A percentile compares a stretch with the other conserved stretches of the same genome.
These are phyloP conservation scores for Drosophila lowei DNA, from an alignment of 1,140 invertebrate genomes.

Conservation along the genomic window DNA sequence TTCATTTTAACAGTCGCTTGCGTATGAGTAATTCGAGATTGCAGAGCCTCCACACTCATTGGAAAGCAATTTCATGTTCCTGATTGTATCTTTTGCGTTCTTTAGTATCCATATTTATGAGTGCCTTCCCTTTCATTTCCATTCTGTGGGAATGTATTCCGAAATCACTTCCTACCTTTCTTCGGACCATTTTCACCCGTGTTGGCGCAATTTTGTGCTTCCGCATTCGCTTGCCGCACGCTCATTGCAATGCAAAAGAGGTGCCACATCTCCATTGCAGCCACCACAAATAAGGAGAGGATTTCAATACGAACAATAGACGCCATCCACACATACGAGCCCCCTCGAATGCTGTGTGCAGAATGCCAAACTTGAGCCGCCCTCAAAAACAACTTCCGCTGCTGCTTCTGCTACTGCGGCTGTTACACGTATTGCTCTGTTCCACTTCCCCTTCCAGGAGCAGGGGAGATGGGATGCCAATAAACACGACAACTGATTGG, in stretches of 20 bases:
- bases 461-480: constrained; percentile 39
- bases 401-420: constrained; percentile 21
- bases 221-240: constrained; percentile 50
- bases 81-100: constrained; percentile 21
- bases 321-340: constrained; percentile 25
- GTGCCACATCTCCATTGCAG: constrained; percentile 56
- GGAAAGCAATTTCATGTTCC: constrained; percentile 26
- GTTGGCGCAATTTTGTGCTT: constrained; percentile 41
- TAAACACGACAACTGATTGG: constrained; percentile 72
- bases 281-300: constrained; percentile 25
- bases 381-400: constrained; percentile 55
- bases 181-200: constrained; percentile 5
- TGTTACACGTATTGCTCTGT: constrained; percentile 54
- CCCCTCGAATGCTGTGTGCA: constrained; percentile 55
- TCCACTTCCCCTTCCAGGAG: constrained; percentile 34
- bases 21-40: constrained; percentile 25
- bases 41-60: constrained; percentile 11
- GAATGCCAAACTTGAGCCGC: constrained; percentile 43
- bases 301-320: constrained; percentile 58
- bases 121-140: constrained; percentile 23
- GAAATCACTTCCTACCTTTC: constrained; percentile 42
- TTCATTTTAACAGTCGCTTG: constrained; percentile 8
- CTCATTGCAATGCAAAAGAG: constrained; percentile 69
- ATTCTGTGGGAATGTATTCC: constrained; percentile 32
- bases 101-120: constrained; percentile 23